Base-by-base conservation (phyloP, 2,888 invertebrate species). In the Nomada goodeniana region DNA sequence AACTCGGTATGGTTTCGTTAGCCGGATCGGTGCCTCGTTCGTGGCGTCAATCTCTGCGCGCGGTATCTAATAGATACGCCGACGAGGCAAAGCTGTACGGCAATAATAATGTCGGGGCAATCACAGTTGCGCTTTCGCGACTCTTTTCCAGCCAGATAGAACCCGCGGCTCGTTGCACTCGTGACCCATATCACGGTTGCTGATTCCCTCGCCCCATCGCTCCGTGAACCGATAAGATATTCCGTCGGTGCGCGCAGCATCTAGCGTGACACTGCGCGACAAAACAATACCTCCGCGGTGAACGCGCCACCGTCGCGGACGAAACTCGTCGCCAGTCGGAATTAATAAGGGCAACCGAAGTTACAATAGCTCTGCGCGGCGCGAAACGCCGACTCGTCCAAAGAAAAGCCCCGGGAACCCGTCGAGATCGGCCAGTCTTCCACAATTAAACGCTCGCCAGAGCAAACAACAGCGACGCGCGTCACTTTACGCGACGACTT, bases 161-260 rank as follows among this genome's bases (percentile, higher is more conserved):
- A 74, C 60, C 52, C 73, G 18, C 13, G 64, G 64, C 23, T 73
- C 57, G 20, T 13, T 59, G 23, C 36, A 29, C 68, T 55, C 61
- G 68, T 80, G 87, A 88, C 87, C 86, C 71, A 86, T 59, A 88
- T 88, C 59, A 68, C 76, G 67, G 60, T 60, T 61, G 57, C 52
- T 57, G 73, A 59, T 81, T 81, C 69, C 73, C 74, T 67, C 68
- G 23, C 29, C 50, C 47, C 15, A 60, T 18, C 69, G 20, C 69
- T 57, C 18, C 63, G 15, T 13, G 60, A 52, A 18, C 23, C 79
- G 86, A 88, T 82, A 88, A 86, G 83, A 86, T 77, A 80, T 80
- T 73, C 75, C 76, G 82, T 84, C 80, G 75, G 69, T 71, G 65
- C 44, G 73, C 36, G 36, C 36, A 36, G 7, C 7, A 36, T 36